These are phyloP conservation scores for Crocodylus rhombifer DNA, from an alignment of 2,797 vertebrate genomes.

Conservation along the genomic window DNA sequence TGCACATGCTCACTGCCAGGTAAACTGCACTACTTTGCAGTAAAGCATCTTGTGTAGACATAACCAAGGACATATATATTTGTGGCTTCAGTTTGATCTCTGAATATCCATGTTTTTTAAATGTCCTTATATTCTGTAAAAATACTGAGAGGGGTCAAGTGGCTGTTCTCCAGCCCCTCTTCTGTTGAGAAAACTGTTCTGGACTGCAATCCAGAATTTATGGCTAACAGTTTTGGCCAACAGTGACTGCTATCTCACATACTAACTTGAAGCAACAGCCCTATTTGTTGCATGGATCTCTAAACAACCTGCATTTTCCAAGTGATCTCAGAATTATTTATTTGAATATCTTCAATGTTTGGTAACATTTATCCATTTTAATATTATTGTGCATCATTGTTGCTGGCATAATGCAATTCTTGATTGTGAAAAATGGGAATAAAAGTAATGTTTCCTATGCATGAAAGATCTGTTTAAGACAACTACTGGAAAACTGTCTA, in stretches of 20 bases:
- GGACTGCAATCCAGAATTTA: not conserved
- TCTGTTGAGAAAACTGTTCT: not conserved
- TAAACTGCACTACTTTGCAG: too few relatives aligned
- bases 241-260: not conserved
- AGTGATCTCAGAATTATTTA: not conserved
- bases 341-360: not conserved
- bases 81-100: too few relatives aligned
- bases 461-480: not conserved
- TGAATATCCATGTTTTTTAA: too few relatives aligned
- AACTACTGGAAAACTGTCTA: not conserved
- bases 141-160: not conserved
- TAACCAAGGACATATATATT: too few relatives aligned
- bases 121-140: rapidly evolving
- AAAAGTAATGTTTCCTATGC: not conserved
- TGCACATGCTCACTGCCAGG: too few relatives aligned
- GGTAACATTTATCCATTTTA: not conserved
- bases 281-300: not conserved
- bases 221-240: not conserved
- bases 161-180: rapidly evolving
- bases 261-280: not conserved
- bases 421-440: not conserved
- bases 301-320: not conserved
- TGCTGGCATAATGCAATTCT: not conserved
- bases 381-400: not conserved
- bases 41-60: too few relatives aligned